Base-by-base conservation (phyloP, 2,797 vertebrate genomes). In the Xyrichtys novacula region DNA sequence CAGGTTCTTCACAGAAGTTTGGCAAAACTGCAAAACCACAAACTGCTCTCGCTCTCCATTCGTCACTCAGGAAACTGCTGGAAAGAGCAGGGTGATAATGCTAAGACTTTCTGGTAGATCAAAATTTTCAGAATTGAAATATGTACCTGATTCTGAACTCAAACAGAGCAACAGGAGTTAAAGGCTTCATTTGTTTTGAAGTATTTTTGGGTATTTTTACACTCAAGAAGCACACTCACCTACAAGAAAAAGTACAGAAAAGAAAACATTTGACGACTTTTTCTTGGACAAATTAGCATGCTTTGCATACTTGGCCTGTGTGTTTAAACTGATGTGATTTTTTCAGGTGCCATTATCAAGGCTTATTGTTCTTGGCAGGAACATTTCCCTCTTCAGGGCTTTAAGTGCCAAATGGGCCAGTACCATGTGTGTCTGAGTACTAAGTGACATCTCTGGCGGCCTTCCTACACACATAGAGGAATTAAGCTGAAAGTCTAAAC, bases 21-120 rank as follows among this genome's bases (percentile, higher is more conserved):
- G 65, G 77, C 72, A 76, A 68, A 69, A 62, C 65, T 76, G 74
- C 52, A 76, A 77, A 89, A 71, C 83, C 83, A 74, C 86, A 76
- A 77, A 74, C 62, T 67, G 74, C 42, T 60, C 56, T 56, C 47
- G 10, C 22, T 69, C 79, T 60, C 56, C 57, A 81, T 79, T 85
- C 70, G 86, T 86, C 78, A 85, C 60, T 50, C 19, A 25, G 74
- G 78, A 82, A 80, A 80, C 71, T 85, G 63, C 16, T 76, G 65
- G 72, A 81, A 70, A 77, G 46, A 54, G 39, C 40, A 71, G 48
- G 54, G 43, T 65, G 11, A 46, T 69, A 64, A 74, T 68, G 66
- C 58, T 72, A 40, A 55, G 34, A 26, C 63, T 39, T 32, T 52
- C 12, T 72, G 22, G 20, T 71, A 43, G 28, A 26, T 17, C 22